These are phyloP conservation scores for Leptinotarsa texana DNA, from an alignment of 1,140 invertebrate species.

Conservation along the genomic window DNA sequence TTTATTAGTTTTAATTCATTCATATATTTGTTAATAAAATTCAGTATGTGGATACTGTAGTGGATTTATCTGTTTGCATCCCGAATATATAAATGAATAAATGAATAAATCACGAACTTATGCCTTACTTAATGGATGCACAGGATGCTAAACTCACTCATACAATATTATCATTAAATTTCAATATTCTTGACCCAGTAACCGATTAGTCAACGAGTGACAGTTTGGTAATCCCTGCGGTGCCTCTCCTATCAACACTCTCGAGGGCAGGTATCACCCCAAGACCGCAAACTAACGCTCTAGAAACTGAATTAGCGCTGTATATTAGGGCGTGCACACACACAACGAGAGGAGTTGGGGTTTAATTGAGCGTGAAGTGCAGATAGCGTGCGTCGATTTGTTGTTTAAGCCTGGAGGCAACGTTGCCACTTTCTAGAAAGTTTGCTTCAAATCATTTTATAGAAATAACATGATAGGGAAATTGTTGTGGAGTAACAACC, in stretches of 20 bases:
- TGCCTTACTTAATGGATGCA: no score
- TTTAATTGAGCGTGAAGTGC: conserved; percentile 45
- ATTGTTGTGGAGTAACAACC: no score
- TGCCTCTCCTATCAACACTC: background rate
- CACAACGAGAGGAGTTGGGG: conserved; percentile 33
- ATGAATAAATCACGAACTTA: no score
- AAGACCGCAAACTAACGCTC: conserved; percentile 20
- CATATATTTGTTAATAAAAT: no score
- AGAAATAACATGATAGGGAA: no score
- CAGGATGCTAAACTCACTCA: no score
- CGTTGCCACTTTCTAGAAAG: background rate
- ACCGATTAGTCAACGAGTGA: background rate
- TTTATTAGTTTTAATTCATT: no score
- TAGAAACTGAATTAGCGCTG: conserved; percentile 33
- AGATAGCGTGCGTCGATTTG: conserved; percentile 34
- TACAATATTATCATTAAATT: background rate
- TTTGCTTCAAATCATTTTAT: background rate
- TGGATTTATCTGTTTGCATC: no score
- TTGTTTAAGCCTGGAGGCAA: background rate
- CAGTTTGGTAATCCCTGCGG: conserved; percentile 22
- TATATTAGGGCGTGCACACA: conserved; percentile 26
- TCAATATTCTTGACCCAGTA: background rate
- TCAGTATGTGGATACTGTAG: no score
- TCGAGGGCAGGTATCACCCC: conserved; percentile 22
- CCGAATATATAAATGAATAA: no score